Evolutionary conservation across 2,888 invertebrate species (phyloP), one percentile per base, ranked within the genome.

Genomic region (Seladonia tumulorum): DNA sequence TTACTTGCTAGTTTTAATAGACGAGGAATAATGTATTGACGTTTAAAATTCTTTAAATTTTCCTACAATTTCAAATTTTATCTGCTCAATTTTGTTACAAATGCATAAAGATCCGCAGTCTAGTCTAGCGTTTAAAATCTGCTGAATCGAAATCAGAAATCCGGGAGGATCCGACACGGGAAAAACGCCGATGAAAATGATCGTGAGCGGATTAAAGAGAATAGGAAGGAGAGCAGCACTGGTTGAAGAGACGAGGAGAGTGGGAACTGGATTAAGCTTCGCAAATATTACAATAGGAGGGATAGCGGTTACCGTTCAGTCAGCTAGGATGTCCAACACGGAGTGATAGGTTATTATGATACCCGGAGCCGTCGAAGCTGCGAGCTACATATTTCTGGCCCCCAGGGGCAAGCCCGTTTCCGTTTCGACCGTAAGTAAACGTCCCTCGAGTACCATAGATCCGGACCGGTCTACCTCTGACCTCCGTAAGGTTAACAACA

Each of bases 401-500:
- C 79, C 77, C 7, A 25, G n/a, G 74, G 80, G 35, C n/a, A 39
- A 72, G 76, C 80, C 78, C 42, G 76, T 82, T 86, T 82, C 80
- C 82, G 82, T 89, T 89, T 74, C 71, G 60, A 39, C 60, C 18
- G 74, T 77, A 88, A 87, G 76, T 89, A 81, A 88, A 87, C 70
- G 79, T 84, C 87, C 87, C 89, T 3, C 5, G 89, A 68, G 84
- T 47, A 76, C 81, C 63, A 68, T 84, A 80, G 87, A 89, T 89
- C 72, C 78, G 76, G 42, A 53, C 74, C 22, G 82, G 57, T 73
- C 83, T 60, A 35, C 47, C 74, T 70, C 70, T 82, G 83, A 82
- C 78, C 87, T 81, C 60, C 47, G 35, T 63, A 42, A 87, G 81
- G 79, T 89, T 87, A 89, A 87, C 89, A 87, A 85, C 76, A 71